Base-by-base conservation (phyloP, 2,797 vertebrate species). In the Lithobates sylvaticus region DNA sequence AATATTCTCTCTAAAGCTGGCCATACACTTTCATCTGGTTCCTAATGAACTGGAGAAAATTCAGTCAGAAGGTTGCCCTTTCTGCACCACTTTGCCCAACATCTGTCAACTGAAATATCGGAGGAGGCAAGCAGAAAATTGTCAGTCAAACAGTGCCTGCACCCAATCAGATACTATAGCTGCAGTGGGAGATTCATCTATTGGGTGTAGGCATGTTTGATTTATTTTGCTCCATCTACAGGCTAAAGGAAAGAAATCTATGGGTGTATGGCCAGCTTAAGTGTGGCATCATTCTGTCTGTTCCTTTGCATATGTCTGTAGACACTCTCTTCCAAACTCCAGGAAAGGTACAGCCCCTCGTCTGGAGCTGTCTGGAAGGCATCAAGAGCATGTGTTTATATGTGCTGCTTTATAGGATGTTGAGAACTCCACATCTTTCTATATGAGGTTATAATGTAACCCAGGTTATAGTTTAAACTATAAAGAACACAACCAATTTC, bases 301-400 rank as follows among this genome's bases (percentile, higher is more conserved):
- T 65, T 78, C 58, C 69, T 83, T 83, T 44, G 81, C 58, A 42
- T 69, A 23, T 44, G 54, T 69, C 44, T 87, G 74, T 86, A 86
- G 58, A 78, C 75, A 9, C 18, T 78, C 5, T 78, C 67, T 78
- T 78, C 83, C 76, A 84, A 72, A 32, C 47, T 34, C 58, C 29
- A 78, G 75, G 32, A 82, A 61, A 27, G 39, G 65, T 36, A 73
- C 67, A 39, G 13, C 23, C 58, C 47, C 65, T 69, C 44, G 32
- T 26, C 69, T 75, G 36, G 27, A 68, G 76, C 61, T 84, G 76
- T 87, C 86, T 84, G 42, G 44, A 75, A 75, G 3, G 10, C 70
- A 79, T 87, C 58, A 75, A 67, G 61, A 23, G n/a, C 2, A 27
- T 83, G 71, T 70, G 39, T 87, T 86, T 87, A 79, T 65, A 78